phyloP scores from a whole-genome alignment of 2,888 invertebrate genomes.

The Malthinus seriepunctatus region DNA sequence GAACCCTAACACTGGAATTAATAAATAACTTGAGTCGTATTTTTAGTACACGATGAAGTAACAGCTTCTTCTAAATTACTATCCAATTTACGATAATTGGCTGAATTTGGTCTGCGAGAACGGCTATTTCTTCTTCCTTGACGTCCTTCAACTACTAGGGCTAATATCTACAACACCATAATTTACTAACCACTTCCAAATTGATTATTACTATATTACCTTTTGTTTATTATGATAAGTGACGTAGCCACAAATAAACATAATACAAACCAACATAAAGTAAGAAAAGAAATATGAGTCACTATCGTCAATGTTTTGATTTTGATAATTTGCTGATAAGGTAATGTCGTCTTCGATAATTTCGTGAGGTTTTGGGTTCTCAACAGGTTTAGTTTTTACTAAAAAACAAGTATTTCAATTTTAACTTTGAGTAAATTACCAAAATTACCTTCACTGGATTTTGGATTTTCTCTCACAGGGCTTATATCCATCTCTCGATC shows the following conservation, averaged over 20 bases:
- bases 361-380: slow-evolving; percentile 27
- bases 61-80: slow-evolving; percentile 70
- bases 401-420: neutral
- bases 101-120: slow-evolving; percentile 63
- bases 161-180: slow-evolving; percentile 60
- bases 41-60: slow-evolving; percentile 61
- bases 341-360: slow-evolving; percentile 24
- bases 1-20: slow-evolving; percentile 41
- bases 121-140: slow-evolving; percentile 51
- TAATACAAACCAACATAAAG: slow-evolving; percentile 64
- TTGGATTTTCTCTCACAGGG: slow-evolving; percentile 1
- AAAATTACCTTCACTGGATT: slow-evolving; percentile 19
- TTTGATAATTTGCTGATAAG: slow-evolving; percentile 23
- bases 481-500: neutral
- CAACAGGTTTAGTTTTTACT: slow-evolving; percentile 7
- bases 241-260: slow-evolving; percentile 65
- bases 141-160: slow-evolving; percentile 66
- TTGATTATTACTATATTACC: slow-evolving; percentile 45
- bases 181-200: neutral
- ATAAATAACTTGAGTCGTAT: slow-evolving; percentile 61
- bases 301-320: slow-evolving; percentile 52
- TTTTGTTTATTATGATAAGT: slow-evolving; percentile 68
- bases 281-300: slow-evolving; percentile 72
- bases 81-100: slow-evolving; percentile 68
- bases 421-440: neutral